Percentiles rank a stretch among this genome's conserved stretches.
phyloP scores from a whole-genome alignment of 2,113 vertebrate genomes.

The Myotis brandtii region DNA sequence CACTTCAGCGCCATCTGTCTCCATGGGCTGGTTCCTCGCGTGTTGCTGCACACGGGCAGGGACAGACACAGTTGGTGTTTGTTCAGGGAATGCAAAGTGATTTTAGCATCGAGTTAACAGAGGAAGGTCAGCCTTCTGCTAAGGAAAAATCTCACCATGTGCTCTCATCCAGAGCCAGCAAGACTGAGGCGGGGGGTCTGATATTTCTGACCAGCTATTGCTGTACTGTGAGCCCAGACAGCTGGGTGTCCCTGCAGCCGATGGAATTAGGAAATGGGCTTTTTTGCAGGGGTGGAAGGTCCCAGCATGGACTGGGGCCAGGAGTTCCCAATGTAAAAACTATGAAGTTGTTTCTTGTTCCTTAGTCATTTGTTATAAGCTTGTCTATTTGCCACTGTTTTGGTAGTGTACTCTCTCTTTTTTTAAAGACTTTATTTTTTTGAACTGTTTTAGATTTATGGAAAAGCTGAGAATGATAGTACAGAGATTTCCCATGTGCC shows the following conservation, averaged over 20 bases:
- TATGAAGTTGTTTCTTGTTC: no score
- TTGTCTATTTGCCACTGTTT: neutral
- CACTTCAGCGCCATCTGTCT: fast-evolving
- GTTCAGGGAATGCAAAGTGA: neutral
- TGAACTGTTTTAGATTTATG: neutral
- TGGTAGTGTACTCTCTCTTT: neutral
- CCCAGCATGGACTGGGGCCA: fast-evolving
- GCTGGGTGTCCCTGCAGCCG: fast-evolving
- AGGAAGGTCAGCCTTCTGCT: neutral
- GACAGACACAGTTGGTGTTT: neutral
- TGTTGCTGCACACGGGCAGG: neutral
- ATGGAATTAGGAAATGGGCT: neutral
- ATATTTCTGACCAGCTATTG: fast-evolving
- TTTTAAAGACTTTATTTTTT: neutral
- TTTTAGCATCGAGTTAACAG: neutral
- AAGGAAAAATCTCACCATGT: neutral
- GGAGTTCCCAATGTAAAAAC: fast-evolving
- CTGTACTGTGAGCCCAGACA: neutral
- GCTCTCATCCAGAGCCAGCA: neutral
- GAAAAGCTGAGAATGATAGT: neutral
- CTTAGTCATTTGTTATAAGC: fast-evolving
- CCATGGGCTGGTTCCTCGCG: fast-evolving
- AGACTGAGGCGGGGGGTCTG: neutral
- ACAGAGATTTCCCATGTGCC: neutral
- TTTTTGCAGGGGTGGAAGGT: neutral